Evolutionary conservation across 2,113 vertebrate genomes (phyloP).

Genomic region (Tetrao urogallus): DNA sequence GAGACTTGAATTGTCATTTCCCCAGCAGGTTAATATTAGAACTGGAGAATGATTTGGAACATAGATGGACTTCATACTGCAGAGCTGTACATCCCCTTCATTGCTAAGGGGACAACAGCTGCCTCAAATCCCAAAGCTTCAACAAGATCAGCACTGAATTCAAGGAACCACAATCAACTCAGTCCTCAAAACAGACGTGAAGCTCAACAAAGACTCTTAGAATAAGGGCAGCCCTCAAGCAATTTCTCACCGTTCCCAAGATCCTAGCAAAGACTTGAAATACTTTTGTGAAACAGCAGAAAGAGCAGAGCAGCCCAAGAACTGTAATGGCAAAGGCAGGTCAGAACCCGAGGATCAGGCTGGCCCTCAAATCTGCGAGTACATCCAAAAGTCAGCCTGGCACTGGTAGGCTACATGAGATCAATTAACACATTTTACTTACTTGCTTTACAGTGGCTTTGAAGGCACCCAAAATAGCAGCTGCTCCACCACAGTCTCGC

Average conservation of each 20-base stretch:
- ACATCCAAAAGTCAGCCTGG: constrained; percentile 23
- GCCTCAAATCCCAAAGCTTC: constrained; percentile 18
- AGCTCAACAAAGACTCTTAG: neutral
- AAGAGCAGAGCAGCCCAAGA: neutral
- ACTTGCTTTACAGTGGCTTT: constrained; percentile 94
- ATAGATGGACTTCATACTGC: neutral
- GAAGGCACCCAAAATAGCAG: constrained; percentile 95
- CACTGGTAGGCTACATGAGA: constrained; percentile 24
- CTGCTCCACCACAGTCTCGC: constrained; percentile 96
- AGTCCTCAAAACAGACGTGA: neutral
- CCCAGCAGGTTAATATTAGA: constrained; percentile 32
- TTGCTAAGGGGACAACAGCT: constrained; percentile 7
- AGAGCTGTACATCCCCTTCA: neutral
- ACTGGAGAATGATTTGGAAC: neutral
- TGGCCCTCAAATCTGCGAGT: neutral
- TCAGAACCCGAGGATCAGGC: constrained; percentile 30
- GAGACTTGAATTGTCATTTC: neutral
- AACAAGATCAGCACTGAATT: constrained; percentile 35
- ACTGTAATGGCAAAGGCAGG: neutral
- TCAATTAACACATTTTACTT: constrained; percentile 67
- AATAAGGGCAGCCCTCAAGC: neutral
- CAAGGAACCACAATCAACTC: constrained; percentile 12
- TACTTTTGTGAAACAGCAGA: neutral
- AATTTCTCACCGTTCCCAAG: constrained; percentile 43
- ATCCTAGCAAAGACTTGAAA: neutral